Conservation (phyloP, 30 jellyfish, hydroid and myxozoan genomes). For the Turritopsis dohrnii region DNA sequence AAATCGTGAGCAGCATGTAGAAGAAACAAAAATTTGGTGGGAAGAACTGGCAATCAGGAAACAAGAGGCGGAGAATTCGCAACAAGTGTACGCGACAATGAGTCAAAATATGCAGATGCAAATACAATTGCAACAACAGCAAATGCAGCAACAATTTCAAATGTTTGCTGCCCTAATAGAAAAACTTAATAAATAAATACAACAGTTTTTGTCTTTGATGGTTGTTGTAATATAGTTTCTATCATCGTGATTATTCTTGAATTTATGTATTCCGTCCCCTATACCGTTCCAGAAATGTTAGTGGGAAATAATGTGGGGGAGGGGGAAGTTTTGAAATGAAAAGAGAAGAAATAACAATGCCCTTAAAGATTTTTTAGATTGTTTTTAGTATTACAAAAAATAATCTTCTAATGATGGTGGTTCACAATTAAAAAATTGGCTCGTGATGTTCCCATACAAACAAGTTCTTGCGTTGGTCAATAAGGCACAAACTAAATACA, state of each 20-base stretch:
- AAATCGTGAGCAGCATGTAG: too few species aligned
- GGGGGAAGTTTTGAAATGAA: too few species aligned
- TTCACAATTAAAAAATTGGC: background rate
- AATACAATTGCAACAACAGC: conserved; percentile 8
- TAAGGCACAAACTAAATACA: conserved; percentile 32
- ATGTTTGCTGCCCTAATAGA: background rate
- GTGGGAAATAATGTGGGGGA: too few species aligned
- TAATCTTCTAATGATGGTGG: background rate
- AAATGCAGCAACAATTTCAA: background rate
- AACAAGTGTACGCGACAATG: too few species aligned
- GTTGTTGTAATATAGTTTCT: too few species aligned
- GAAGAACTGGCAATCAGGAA: background rate
- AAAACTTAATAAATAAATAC: conserved; percentile 7
- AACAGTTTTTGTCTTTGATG: too few species aligned
- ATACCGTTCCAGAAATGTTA: background rate
- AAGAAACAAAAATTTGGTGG: too few species aligned
- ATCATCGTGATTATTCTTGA: too few species aligned
- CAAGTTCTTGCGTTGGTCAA: conserved; percentile 15
- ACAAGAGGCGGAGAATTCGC: conserved; percentile 3
- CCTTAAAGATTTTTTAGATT: too few species aligned
- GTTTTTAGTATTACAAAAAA: background rate
- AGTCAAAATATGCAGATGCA: too few species aligned
- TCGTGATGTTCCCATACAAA: conserved; percentile 1
- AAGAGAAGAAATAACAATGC: too few species aligned
- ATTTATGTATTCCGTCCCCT: too few species aligned